A percentile compares a stretch with the other conserved stretches of the same genome.
phyloP scores from a whole-genome alignment of 1,140 invertebrate genomes.

The Schlechtendalia chinensis region DNA sequence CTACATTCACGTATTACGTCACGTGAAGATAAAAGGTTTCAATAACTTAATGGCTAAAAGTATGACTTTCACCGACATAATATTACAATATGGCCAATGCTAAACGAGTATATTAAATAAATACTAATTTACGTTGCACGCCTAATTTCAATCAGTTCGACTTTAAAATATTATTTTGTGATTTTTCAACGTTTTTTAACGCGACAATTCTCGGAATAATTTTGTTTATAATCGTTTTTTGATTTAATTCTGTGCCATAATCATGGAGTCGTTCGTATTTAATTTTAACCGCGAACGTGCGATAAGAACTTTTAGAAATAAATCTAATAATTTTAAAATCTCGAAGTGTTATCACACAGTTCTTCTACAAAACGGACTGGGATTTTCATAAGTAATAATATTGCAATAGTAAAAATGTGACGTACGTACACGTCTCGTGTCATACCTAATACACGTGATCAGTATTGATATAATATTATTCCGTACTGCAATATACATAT shows the following conservation, averaged over 20 bases:
- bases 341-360: neutral
- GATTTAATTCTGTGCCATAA: no score
- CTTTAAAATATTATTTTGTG: neutral
- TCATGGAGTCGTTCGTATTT: neutral
- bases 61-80: neutral
- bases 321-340: no score
- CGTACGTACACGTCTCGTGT: no score
- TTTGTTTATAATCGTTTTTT: no score
- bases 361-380: no score
- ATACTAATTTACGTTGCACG: neutral
- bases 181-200: no score
- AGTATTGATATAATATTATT: no score
- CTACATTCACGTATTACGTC: neutral
- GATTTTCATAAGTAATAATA: no score
- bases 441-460: no score
- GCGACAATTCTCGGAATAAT: no score
- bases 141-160: neutral
- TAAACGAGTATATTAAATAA: neutral
- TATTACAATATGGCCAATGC: neutral
- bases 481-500: no score
- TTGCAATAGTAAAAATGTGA: no score
- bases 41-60: neutral
- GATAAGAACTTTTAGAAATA: neutral
- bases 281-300: neutral
- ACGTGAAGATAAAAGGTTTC: neutral